Percentiles rank a stretch among this genome's conserved stretches.
phyloP scores from a whole-genome alignment of 2,113 vertebrate genomes.

The Diadophis punctatus region DNA sequence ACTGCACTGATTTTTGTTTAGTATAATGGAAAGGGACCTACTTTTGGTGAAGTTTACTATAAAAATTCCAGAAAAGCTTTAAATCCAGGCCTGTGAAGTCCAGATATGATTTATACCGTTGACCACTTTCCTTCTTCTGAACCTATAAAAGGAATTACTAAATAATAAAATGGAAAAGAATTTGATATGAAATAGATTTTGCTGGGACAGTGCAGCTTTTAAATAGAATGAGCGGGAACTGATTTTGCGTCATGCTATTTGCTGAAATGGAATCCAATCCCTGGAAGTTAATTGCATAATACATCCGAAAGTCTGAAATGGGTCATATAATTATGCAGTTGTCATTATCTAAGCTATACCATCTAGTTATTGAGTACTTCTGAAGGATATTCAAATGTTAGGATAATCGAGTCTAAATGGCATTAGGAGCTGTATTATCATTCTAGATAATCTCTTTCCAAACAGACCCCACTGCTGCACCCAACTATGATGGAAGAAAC shows the following conservation, averaged over 20 bases:
- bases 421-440: background rate
- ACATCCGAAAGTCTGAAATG: background rate
- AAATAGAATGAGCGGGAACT: background rate
- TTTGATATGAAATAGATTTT: background rate
- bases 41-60: constrained; percentile 88
- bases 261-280: background rate
- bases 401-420: background rate
- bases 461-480: background rate
- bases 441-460: background rate
- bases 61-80: constrained; percentile 91
- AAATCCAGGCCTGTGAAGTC: constrained; percentile 86
- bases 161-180: background rate
- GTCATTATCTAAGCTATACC: background rate
- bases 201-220: background rate
- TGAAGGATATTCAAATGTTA: background rate
- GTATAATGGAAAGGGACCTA: constrained; percentile 59
- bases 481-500: background rate
- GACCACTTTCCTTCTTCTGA: constrained; percentile 81
- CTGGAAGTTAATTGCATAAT: background rate
- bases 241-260: background rate
- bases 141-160: constrained; percentile 57
- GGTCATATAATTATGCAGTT: too few species aligned
- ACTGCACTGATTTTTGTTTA: background rate
- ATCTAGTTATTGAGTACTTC: background rate
- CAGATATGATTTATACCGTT: constrained; percentile 87